phyloP scores from a whole-genome alignment of 2,113 vertebrate genomes.

The Coptodon rendalli region DNA sequence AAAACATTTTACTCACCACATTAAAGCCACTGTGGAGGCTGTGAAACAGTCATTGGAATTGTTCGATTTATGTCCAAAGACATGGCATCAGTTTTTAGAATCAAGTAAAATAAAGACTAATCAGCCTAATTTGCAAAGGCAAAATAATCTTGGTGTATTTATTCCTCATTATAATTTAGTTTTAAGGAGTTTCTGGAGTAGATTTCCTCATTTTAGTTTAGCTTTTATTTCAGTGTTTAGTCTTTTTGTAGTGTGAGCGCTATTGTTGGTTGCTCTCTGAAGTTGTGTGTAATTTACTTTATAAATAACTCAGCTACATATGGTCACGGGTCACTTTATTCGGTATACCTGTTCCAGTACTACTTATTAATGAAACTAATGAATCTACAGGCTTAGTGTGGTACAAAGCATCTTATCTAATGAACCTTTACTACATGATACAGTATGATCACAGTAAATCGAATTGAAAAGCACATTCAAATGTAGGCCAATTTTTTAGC shows the following conservation, averaged over 20 bases:
- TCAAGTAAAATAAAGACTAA: background rate
- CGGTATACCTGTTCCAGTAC: rapidly evolving
- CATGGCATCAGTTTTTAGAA: background rate
- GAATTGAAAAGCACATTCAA: background rate
- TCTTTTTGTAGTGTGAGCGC: background rate
- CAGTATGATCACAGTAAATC: background rate
- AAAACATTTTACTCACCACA: background rate
- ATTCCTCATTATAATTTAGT: background rate
- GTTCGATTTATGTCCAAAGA: background rate
- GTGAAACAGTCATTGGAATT: background rate
- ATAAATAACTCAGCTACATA: background rate
- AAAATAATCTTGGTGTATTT: background rate
- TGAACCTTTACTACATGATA: background rate
- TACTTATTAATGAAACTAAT: background rate
- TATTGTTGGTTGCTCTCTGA: background rate
- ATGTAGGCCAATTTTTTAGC: background rate
- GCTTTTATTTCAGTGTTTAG: background rate
- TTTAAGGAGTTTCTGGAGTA: background rate
- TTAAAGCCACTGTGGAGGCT: background rate
- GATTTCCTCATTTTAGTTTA: background rate
- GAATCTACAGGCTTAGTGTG: rapidly evolving
- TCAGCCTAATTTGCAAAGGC: background rate
- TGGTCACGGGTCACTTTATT: rapidly evolving
- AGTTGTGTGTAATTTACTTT: background rate
- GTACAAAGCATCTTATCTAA: background rate